phyloP scores from a whole-genome alignment of 2,113 vertebrate genomes.

The Arenaria interpres region DNA sequence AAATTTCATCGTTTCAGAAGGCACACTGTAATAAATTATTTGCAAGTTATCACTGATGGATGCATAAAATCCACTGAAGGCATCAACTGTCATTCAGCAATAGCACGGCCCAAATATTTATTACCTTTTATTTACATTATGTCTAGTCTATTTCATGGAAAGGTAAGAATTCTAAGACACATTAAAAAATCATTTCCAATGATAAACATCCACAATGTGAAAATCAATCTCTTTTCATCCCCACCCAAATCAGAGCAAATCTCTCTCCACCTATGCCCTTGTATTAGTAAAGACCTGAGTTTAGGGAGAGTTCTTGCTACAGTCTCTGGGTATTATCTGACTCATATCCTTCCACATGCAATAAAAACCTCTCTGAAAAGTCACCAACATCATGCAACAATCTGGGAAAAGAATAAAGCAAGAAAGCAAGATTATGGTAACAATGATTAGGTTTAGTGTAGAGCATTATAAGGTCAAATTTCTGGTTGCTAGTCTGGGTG shows the following conservation, averaged over 20 bases:
- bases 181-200: background rate
- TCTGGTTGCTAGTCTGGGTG: constrained; percentile 9
- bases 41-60: constrained; percentile 10
- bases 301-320: background rate
- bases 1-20: background rate
- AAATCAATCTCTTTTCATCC: background rate
- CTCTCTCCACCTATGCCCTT: background rate
- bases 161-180: background rate
- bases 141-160: background rate
- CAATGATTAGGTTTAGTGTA: background rate
- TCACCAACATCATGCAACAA: background rate
- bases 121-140: constrained; percentile 6
- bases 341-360: background rate
- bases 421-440: background rate
- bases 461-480: constrained; percentile 42
- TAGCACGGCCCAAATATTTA: constrained; percentile 26
- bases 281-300: background rate
- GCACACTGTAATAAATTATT: background rate
- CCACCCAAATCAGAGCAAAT: background rate
- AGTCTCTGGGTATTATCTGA: background rate
- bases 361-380: background rate
- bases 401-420: background rate
- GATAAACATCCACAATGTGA: background rate
- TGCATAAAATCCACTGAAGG: constrained; percentile 21
- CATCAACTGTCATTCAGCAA: background rate